Conservation (phyloP, 2,888 invertebrate species). For the Drosophila hamatofila region DNA sequence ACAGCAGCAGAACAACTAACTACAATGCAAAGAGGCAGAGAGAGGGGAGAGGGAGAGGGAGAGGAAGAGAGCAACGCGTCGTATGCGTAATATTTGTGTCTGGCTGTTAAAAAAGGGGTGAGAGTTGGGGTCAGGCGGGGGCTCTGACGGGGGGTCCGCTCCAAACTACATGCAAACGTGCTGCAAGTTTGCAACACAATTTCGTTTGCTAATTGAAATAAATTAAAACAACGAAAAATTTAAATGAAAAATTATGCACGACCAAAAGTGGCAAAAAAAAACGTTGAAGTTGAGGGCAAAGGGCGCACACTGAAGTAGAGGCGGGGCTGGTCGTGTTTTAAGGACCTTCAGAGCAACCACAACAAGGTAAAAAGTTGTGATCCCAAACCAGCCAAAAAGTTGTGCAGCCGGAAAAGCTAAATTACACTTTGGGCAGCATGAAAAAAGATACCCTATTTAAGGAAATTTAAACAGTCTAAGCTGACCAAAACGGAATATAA, state of each 20-base stretch:
- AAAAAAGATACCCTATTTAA: conserved; percentile 23
- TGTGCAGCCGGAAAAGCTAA: conserved; percentile 14
- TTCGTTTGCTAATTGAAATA: conserved; percentile 76
- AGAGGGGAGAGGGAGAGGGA: too few relatives aligned
- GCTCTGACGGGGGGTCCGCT: not conserved
- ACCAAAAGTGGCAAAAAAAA: conserved; percentile 22
- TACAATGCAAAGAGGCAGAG: conserved; percentile 5
- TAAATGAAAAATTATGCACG: conserved; percentile 60
- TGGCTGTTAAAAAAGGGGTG: conserved; percentile 4
- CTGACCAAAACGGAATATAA: not conserved
- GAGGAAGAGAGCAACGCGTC: conserved; percentile 42
- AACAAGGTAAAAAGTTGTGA: conserved; percentile 68
- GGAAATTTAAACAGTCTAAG: not conserved
- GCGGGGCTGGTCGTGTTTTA: not conserved
- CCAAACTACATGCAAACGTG: conserved; percentile 8
- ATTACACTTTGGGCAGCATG: not conserved
- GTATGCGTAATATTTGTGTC: conserved; percentile 65
- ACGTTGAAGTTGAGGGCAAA: not conserved
- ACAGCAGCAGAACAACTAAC: conserved; percentile 26
- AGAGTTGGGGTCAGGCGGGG: not conserved
- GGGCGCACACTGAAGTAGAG: too few relatives aligned
- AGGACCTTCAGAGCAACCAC: conserved; percentile 47
- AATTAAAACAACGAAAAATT: conserved; percentile 67
- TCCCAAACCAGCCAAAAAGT: conserved; percentile 39
- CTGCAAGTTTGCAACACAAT: conserved; percentile 60